Evolutionary conservation across 2,797 vertebrate genomes (phyloP), one percentile per base, ranked within the genome.

Genomic region (Hybognathus amarus): DNA sequence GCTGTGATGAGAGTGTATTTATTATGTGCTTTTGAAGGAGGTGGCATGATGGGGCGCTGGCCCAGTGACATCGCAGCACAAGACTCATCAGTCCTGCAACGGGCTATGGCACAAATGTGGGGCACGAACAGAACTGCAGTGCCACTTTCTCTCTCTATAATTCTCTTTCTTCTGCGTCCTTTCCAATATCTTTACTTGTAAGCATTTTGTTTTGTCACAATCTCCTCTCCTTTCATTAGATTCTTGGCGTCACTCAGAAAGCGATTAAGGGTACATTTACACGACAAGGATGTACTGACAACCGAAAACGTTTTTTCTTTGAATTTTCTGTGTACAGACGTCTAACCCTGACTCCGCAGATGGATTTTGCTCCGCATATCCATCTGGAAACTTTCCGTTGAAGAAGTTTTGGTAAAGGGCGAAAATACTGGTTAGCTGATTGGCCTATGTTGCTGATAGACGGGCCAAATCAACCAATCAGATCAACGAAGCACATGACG

Each of bases 1-100:
- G 83, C 82, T 90, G 92, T 95, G 95, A 96, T 96, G 90, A n/a
- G 93, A 94, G 94, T 93, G 90, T 94, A 94, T 95, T 94, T 94
- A 94, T 95, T 91, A 91, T 91, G 84, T 86, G 83, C 76, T 77
- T 80, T 87, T 87, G 89, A 88, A 89, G 84, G 84, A 59, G 74
- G 80, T 85, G 84, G 76, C 83, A 79, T 80, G 81, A 85, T 83
- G 68, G 85, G 80, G 86, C 84, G 24, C 47, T n/a, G 80, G 77
- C 87, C 85, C 30, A 77, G 87, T 90, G 91, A 92, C 92, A 91
- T 85, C 85, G 82, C 92, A 89, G 92, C 90, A 89, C 91, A 87
- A 85, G 36, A 83, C 91, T 91, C 91, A 90, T 93, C 92, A 89
- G 86, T 92, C 92, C 30, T 85, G 87, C 89, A 89, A 90, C 84